A percentile compares a stretch with the other conserved stretches of the same genome.
These are phyloP conservation scores for Epinotia ramella DNA, from an alignment of 2,888 invertebrate genomes.

Conservation along the genomic window DNA sequence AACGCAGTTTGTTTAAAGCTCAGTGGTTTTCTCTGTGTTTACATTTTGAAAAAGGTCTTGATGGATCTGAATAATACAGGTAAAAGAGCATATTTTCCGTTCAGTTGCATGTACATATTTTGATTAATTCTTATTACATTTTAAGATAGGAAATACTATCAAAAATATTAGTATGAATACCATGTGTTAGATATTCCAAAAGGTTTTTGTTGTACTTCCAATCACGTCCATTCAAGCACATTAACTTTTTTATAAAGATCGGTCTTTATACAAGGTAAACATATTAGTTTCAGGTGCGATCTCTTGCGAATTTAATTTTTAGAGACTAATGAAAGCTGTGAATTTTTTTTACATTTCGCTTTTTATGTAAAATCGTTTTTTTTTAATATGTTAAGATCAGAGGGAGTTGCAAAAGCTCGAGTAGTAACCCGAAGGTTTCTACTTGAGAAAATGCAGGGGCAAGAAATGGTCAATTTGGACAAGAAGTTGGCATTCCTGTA, in stretches of 20 bases:
- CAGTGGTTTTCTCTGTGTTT: background rate
- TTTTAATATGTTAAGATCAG: too few relatives aligned
- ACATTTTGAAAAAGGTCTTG: background rate
- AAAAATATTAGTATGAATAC: background rate
- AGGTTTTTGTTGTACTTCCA: slow-evolving; percentile 1
- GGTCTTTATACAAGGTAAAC: background rate
- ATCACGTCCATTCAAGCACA: background rate
- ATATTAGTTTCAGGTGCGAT: background rate
- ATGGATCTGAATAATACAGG: background rate
- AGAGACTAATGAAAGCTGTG: too few relatives aligned
- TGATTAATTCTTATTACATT: background rate
- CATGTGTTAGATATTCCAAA: background rate
- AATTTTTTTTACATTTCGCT: too few relatives aligned
- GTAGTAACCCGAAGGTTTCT: too few relatives aligned
- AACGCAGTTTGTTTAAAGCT: background rate
- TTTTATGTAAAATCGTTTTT: too few relatives aligned
- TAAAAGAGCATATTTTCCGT: background rate
- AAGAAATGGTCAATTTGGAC: too few relatives aligned
- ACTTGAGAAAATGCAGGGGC: too few relatives aligned
- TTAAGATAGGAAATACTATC: background rate
- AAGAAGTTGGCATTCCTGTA: too few relatives aligned
- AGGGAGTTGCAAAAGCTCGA: too few relatives aligned
- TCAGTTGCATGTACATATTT: slow-evolving; percentile 3
- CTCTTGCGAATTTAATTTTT: background rate
- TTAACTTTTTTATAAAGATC: background rate